Conservation (phyloP, 2,113 vertebrate genomes). For the Caloenas nicobarica region DNA sequence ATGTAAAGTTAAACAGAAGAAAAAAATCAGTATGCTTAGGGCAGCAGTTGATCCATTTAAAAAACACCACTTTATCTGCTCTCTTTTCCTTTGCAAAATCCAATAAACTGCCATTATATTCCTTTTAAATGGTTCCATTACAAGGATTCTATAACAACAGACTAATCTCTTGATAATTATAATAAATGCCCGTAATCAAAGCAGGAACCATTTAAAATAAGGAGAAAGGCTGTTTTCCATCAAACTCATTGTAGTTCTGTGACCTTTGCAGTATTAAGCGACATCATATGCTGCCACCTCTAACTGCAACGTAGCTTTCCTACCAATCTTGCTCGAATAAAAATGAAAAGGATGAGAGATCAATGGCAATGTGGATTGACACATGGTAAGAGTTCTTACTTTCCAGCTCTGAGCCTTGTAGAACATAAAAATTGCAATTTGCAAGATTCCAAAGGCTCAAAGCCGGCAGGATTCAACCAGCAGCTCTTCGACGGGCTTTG, state of each 20-base stretch:
- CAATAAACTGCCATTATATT: slow-evolving; percentile 91
- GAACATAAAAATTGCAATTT: slow-evolving; percentile 63
- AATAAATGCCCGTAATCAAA: slow-evolving; percentile 94
- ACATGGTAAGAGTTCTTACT: slow-evolving; percentile 53
- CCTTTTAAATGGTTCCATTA: slow-evolving; percentile 89
- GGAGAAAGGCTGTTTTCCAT: slow-evolving; percentile 86
- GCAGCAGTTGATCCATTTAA: slow-evolving; percentile 63
- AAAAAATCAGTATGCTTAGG: slow-evolving; percentile 57
- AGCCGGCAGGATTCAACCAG: slow-evolving; percentile 40
- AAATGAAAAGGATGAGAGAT: slow-evolving; percentile 57
- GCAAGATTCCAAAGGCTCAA: slow-evolving; percentile 36
- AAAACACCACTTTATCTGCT: slow-evolving; percentile 73
- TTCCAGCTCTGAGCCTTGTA: slow-evolving; percentile 51
- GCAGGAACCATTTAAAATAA: slow-evolving; percentile 84
- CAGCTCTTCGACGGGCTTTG: slow-evolving; percentile 1
- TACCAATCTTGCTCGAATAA: slow-evolving; percentile 65
- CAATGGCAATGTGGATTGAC: slow-evolving; percentile 55
- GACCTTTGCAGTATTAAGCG: slow-evolving; percentile 69
- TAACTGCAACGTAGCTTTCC: slow-evolving; percentile 49
- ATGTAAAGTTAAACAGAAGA: slow-evolving; percentile 45
- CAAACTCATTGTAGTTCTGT: slow-evolving; percentile 74
- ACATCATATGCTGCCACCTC: slow-evolving; percentile 50
- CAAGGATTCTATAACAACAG: slow-evolving; percentile 79
- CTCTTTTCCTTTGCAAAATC: slow-evolving; percentile 80
- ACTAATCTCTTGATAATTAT: slow-evolving; percentile 90